Conservation (phyloP, 2,797 vertebrate species). For the Cephalopachus bancanus region DNA sequence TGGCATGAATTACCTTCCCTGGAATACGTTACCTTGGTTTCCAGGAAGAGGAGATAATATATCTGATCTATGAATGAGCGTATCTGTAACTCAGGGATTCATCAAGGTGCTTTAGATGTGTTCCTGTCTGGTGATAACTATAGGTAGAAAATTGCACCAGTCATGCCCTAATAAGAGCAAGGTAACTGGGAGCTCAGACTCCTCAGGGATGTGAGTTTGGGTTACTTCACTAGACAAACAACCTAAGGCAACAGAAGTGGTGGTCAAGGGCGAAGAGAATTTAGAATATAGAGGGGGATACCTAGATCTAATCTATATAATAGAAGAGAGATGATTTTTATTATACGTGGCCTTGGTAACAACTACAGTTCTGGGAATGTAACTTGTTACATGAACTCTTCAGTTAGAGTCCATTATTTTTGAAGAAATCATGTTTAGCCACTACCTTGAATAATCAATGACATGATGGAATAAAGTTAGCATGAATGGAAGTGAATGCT, state of each 20-base stretch:
- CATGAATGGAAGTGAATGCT: not conserved
- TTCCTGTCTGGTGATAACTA: not conserved
- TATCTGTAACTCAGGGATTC: not conserved
- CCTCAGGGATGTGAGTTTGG: not conserved
- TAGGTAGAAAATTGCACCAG: not conserved
- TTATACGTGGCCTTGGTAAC: not conserved
- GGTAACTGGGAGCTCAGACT: not conserved
- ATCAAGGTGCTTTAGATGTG: not conserved
- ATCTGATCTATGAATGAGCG: not conserved
- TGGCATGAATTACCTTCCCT: not conserved
- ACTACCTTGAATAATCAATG: conserved; percentile 20
- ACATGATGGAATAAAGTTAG: not conserved
- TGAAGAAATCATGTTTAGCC: conserved; percentile 43
- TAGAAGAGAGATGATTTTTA: not conserved
- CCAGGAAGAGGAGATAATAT: not conserved
- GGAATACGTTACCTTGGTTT: not conserved
- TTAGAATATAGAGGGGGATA: not conserved
- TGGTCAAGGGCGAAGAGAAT: not conserved
- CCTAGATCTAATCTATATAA: no score
- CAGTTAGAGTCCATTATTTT: not conserved
- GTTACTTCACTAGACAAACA: not conserved
- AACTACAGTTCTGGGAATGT: not conserved
- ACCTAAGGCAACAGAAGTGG: not conserved
- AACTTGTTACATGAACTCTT: not conserved
- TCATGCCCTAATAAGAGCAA: not conserved